A percentile compares a stretch with the other conserved stretches of the same genome.
These are phyloP conservation scores for Platichthys stellatus DNA, from an alignment of 2,113 vertebrate genomes.

Conservation along the genomic window DNA sequence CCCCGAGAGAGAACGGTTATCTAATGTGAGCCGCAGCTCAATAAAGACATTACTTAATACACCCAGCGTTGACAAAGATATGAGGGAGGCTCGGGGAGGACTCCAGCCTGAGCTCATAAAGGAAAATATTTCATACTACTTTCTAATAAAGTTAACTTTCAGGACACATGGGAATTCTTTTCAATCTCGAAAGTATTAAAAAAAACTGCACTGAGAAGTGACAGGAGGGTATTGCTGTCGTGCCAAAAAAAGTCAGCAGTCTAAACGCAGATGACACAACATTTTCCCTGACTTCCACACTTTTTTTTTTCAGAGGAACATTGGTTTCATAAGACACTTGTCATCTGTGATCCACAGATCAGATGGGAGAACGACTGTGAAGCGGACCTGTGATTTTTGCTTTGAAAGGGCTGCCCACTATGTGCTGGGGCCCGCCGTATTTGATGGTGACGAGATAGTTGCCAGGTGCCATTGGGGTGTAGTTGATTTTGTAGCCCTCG, in stretches of 20 bases:
- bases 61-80: conserved; percentile 28
- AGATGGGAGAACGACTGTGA: conserved; percentile 53
- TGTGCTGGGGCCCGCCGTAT: conserved; percentile 95
- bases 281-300: conserved; percentile 41
- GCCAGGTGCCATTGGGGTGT: conserved; percentile 96
- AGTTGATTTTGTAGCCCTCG: conserved; percentile 93
- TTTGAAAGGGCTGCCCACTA: conserved; percentile 97
- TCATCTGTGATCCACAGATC: conserved; percentile 56
- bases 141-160: conserved; percentile 34
- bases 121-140: conserved; percentile 18
- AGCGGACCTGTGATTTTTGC: conserved; percentile 93
- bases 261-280: conserved; percentile 40
- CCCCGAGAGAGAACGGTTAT: conserved; percentile 17
- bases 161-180: conserved; percentile 16
- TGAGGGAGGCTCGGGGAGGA: conserved; percentile 5
- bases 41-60: conserved; percentile 50
- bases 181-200: conserved; percentile 12
- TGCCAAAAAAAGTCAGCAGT: conserved; percentile 16
- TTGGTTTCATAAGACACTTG: conserved; percentile 60
- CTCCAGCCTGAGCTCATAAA: conserved; percentile 24
- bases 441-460: conserved; percentile 98
- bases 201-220: conserved; percentile 6
- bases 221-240: conserved; percentile 9
- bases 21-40: conserved; percentile 19
- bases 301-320: conserved; percentile 46